A percentile compares a stretch with the other conserved stretches of the same genome.
Evolutionary conservation across 2,888 invertebrate genomes (phyloP).

Genomic region (Auanema freiburgensis): DNA sequence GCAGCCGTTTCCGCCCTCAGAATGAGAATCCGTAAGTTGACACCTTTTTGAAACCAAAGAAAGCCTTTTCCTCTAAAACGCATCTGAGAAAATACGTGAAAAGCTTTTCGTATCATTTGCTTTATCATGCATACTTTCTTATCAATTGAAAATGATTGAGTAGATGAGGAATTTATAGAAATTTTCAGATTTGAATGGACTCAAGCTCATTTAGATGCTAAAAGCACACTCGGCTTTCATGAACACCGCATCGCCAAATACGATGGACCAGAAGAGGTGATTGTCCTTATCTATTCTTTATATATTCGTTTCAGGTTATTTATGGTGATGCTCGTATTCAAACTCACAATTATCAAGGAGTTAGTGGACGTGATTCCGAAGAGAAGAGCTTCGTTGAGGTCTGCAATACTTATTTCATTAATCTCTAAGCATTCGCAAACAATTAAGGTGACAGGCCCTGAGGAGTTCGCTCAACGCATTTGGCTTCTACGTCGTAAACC

Average conservation of each 20-base stretch:
- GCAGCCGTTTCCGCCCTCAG: slow-evolving; percentile 28
- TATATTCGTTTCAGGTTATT: slow-evolving; percentile 17
- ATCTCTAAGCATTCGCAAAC: neutral
- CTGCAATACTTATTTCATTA: neutral
- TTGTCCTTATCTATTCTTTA: neutral
- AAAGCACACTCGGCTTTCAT: slow-evolving; percentile 40
- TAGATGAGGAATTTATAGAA: neutral
- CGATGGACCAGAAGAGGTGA: slow-evolving; percentile 23
- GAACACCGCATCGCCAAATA: slow-evolving; percentile 40
- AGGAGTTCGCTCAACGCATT: slow-evolving; percentile 12
- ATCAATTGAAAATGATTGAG: no score
- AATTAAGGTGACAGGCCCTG: slow-evolving; percentile 16
- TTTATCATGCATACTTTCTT: slow-evolving; percentile 7
- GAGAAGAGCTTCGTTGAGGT: slow-evolving; percentile 1
- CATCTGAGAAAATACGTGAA: neutral
- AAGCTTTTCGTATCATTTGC: slow-evolving; percentile 2
- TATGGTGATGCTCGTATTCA: slow-evolving; percentile 38
- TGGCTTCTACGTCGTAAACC: slow-evolving; percentile 20
- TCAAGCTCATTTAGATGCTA: slow-evolving; percentile 19
- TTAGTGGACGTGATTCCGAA: slow-evolving; percentile 18
- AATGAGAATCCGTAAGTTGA: slow-evolving; percentile 31
- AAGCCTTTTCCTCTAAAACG: neutral
- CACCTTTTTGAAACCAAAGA: neutral
- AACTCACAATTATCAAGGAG: slow-evolving; percentile 33
- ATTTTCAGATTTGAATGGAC: slow-evolving; percentile 40